Base-by-base conservation (phyloP, 2,888 invertebrate species). In the Dasypogon diadema region DNA sequence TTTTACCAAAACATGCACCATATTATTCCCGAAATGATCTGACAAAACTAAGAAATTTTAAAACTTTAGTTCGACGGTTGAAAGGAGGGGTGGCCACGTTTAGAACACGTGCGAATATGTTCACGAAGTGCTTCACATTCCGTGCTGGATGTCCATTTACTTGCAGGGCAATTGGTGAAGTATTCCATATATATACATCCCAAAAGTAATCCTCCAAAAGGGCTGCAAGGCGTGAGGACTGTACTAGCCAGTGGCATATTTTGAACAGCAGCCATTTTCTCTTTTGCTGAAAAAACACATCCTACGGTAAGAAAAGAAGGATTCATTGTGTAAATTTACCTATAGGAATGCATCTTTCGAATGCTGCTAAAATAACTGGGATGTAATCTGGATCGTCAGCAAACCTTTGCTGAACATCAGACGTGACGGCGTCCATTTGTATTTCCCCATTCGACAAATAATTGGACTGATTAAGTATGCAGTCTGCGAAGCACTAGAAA, bases 131-230 rank as follows among this genome's bases (percentile, higher is more conserved):
- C 76, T 1, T 81, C 76, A 77, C 85, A 85, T 2, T 84, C 81
- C 0, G 80, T 75, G 78, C 77, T 84, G 0, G 81, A 79, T 0
- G 81, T 84, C 85, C 85, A 85, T 54, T 84, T 84, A 48, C 82
- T 80, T 0, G 80, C 78, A 0, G 85, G 85, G 70, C 85, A 85
- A 76, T 85, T 84, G 65, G 83, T 83, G 54, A 85, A 85, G 54
- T 84, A 85, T 56, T 85, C 84, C 82, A 84, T 85, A 48, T 84
- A 85, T 0, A 84, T 82, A 77, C 85, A 85, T 0, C 85, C 84
- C 2, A 85, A 80, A 3, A 85, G 54, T 48, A 85, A 82, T 2
- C 85, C 85, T 0, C 84, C 80, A 60, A 83, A 83, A 2, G 84
- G 85, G 77, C 83, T 85, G 68, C 85, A 85, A 16, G 77, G 80